A percentile compares a stretch with the other conserved stretches of the same genome.
These are phyloP conservation scores for Neoaliturus tenellus DNA, from an alignment of 2,888 invertebrate genomes.

Conservation along the genomic window DNA sequence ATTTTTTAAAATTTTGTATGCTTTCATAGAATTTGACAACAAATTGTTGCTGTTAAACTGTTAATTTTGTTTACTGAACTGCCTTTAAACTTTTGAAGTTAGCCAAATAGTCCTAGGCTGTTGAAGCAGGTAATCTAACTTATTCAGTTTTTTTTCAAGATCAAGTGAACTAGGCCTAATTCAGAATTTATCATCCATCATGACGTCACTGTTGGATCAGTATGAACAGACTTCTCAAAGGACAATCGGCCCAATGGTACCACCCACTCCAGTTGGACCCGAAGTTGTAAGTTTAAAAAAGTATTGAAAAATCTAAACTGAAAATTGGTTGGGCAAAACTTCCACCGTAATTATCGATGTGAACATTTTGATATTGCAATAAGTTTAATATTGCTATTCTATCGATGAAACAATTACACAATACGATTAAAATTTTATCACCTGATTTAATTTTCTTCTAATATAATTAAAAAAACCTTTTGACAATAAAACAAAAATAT, in stretches of 20 bases:
- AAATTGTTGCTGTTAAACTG: too few relatives aligned
- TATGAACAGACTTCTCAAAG: conserved; percentile 85
- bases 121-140: not conserved
- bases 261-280: conserved; percentile 50
- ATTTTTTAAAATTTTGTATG: too few relatives aligned
- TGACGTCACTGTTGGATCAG: conserved; percentile 92
- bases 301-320: not conserved
- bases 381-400: not conserved
- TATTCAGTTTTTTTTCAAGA: not conserved
- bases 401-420: too few relatives aligned
- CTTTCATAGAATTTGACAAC: too few relatives aligned
- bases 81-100: too few relatives aligned
- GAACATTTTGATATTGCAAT: not conserved
- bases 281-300: conserved; percentile 60
- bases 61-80: too few relatives aligned
- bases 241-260: conserved; percentile 39
- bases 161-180: not conserved
- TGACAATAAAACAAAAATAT: too few relatives aligned
- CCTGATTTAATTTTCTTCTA: too few relatives aligned
- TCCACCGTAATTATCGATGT: not conserved
- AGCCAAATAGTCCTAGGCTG: too few relatives aligned
- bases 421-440: too few relatives aligned
- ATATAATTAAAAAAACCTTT: too few relatives aligned
- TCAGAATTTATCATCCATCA: conserved; percentile 71
- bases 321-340: not conserved